Conservation (phyloP, 2,888 invertebrate species). For the Synergus gifuensis region DNA sequence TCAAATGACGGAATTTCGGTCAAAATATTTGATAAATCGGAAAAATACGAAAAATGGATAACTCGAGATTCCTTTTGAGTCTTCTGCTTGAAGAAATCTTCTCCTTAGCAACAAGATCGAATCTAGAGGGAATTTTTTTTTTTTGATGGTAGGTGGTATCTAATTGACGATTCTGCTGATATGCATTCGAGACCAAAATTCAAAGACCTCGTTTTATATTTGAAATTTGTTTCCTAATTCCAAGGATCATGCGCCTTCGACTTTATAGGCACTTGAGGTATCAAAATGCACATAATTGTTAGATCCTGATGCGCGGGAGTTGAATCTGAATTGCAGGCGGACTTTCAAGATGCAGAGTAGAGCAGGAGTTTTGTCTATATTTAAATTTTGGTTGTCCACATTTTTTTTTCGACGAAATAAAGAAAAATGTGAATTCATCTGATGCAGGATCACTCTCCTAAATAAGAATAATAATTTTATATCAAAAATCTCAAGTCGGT, state of each 20-base stretch:
- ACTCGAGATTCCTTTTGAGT: neutral
- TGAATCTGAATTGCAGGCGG: slow-evolving; percentile 48
- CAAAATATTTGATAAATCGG: too few species aligned
- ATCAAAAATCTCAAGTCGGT: too few species aligned
- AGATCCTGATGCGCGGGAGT: slow-evolving; percentile 45
- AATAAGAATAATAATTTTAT: too few species aligned
- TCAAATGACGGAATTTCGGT: too few species aligned
- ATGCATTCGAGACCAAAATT: slow-evolving; percentile 39
- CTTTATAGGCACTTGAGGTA: neutral
- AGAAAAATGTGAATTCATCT: neutral
- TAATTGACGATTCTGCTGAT: slow-evolving; percentile 7
- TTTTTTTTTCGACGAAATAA: neutral
- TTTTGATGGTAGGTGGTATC: slow-evolving; percentile 24
- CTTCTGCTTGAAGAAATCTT: neutral
- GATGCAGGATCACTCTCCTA: neutral
- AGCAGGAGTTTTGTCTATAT: slow-evolving; percentile 33
- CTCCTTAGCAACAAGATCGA: slow-evolving; percentile 11
- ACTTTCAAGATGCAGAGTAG: slow-evolving; percentile 37
- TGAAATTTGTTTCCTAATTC: neutral
- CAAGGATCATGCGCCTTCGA: slow-evolving; percentile 18
- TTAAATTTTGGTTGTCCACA: slow-evolving; percentile 8
- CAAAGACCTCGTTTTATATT: slow-evolving; percentile 27
- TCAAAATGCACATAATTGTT: slow-evolving; percentile 49
- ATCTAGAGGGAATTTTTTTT: slow-evolving; percentile 4
- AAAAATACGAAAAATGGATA: neutral